A percentile compares a stretch with the other conserved stretches of the same genome.
These are phyloP conservation scores for Rhabdophis nuchalis DNA, from an alignment of 2,797 vertebrate genomes.

Conservation along the genomic window DNA sequence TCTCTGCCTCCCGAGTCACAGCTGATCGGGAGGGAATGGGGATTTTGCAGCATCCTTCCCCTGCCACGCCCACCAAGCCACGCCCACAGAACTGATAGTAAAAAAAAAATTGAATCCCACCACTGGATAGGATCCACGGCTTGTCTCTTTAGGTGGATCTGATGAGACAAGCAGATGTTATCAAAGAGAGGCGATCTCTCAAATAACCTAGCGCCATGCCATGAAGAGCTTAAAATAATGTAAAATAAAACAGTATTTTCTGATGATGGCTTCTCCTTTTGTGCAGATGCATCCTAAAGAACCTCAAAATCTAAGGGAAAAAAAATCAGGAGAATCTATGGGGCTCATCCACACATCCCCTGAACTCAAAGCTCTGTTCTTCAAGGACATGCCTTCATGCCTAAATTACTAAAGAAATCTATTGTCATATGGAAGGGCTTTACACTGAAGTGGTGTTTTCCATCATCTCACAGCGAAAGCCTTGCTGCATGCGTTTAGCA, in stretches of 20 bases:
- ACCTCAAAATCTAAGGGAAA: not conserved
- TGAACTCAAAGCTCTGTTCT: not conserved
- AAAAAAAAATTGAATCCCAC: too few species aligned
- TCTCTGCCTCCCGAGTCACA: too few species aligned
- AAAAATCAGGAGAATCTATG: not conserved
- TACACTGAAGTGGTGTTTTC: not conserved
- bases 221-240: not conserved
- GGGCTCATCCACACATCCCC: not conserved
- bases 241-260: not conserved
- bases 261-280: not conserved
- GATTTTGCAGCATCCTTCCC: too few species aligned
- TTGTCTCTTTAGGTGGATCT: too few species aligned
- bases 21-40: too few species aligned
- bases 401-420: not conserved
- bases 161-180: too few species aligned
- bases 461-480: not conserved
- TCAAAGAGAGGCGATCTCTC: too few species aligned
- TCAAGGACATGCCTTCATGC: not conserved
- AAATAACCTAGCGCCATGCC: too few species aligned
- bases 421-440: not conserved
- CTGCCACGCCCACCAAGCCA: too few species aligned
- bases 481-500: not conserved
- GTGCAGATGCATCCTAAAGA: not conserved
- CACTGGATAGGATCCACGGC: too few species aligned
- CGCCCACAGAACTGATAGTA: too few species aligned